Base-by-base conservation (phyloP, 2,797 vertebrate species). In the Chelidonichthys spinosus region DNA sequence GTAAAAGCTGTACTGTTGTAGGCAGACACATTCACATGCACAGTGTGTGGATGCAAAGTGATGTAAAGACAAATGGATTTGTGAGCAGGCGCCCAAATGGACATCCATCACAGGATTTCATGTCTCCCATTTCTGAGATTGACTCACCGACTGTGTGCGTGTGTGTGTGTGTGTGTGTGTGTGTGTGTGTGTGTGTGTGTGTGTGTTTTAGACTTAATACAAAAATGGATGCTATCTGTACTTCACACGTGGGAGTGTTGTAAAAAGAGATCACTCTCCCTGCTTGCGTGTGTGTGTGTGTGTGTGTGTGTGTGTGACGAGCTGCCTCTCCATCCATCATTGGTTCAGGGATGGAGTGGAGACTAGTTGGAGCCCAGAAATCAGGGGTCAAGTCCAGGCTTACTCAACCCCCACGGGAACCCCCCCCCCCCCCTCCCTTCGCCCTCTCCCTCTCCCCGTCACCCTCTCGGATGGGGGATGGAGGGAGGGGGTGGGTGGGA, bases 321-420 rank as follows among this genome's bases (percentile, higher is more conserved):
- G 64, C 63, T 85, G 82, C 86, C 79, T 84, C 83, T 91, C 80
- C 84, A 90, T 92, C 89, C 79, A 82, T 94, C 93, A 80, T 36
- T 92, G 92, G 79, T 14, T 70, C 80, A 50, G 86, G 82, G 89
- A 25, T 93, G 94, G 91, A 93, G 92, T 94, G 93, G 94, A 95
- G 95, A 95, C 95, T 93, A 50, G 0, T 79, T 77, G 93, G 95
- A 95, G 95, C 94, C 95, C 94, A 94, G 91, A 94, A 93, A 90
- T 77, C 93, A 89, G 93, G 92, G 95, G 95, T 96, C 95, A 96
- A 96, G 95, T 95, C 95, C 95, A 95, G 94, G 93, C 92, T 95
- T 94, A 89, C 80, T 70, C 89, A 91, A 92, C 92, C 93, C 89
- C 91, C 82, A 53, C 72, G 76, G 32, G 10, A 32, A 63, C 60